Base-by-base conservation (phyloP, 1,140 invertebrate genomes). In the Potamilus streckersoni region DNA sequence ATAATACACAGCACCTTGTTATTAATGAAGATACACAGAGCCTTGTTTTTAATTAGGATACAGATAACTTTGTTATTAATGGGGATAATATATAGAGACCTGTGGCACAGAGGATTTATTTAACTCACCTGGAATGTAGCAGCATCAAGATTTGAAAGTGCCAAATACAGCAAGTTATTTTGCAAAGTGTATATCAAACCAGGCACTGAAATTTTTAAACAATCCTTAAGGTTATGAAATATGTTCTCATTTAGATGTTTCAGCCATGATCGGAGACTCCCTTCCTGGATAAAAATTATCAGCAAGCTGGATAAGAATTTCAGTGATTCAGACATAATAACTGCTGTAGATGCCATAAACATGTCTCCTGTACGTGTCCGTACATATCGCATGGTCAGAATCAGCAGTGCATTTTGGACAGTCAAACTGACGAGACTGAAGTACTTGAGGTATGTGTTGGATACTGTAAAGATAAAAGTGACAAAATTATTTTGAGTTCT, bases 111-210 rank as follows among this genome's bases (percentile, higher is more conserved):
- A 49, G 38, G 11, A 49, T 49, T 49, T 65, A 31, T 49, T 49
- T 38, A 63, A 67, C 49, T 63, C 92, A 97, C 97, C 93, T 99
- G 98, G 92, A 97, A 97, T 23, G 97, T 99, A 19, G 97, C 98
- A 71, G 98, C 97, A 92, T 99, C 98, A 73, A 99, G 92, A 93
- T 99, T 97, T 20, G 96, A 97, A 31, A 98, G 95, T 8, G 98
- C 98, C 61, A 99, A 92, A 90, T 98, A 99, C 8, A 99, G 91
- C 66, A 99, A 92, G 92, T 99, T 99, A 89, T 99, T 99, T 90
- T 99, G 98, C 80, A 99, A 90, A 61, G 97, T 94, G 86, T 99
- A 99, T 0, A 99, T 92, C 82, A 98, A 92, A 4, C 98, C 97
- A 64, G 98, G 98, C 49, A 99, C 94, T 84, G 95, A 96, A 56